Base-by-base conservation (phyloP, 1,140 invertebrate species). In the Diachasma alloeum region DNA sequence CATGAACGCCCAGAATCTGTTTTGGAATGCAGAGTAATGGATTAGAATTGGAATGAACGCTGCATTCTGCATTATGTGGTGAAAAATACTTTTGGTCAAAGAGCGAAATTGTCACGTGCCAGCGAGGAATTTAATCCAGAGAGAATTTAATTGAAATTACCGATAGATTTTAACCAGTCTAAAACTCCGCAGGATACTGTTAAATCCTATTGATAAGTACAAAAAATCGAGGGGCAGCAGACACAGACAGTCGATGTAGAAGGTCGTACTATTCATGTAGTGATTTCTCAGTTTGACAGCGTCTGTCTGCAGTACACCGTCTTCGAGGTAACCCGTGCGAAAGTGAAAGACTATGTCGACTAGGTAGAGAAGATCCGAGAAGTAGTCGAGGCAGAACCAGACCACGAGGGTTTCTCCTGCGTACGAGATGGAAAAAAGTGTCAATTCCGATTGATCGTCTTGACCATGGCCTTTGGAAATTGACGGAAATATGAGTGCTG, bases 201-300 rank as follows among this genome's bases (percentile, higher is more conserved):
- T 99, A 92, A 98, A 99, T 81, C 97, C 97, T 88, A 99, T 97
- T 86, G 97, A 99, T 83, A 99, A 92, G 90, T 99, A 99, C 82
- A 99, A 94, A 91, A 98, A 98, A 92, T 99, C 98, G 85, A 99
- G 92, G 78, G 98, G 98, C 85, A 99, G 91, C 85, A 99, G 93
- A 92, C 97, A 99, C 87, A 99, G 92, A 90, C 97, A 98, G 92
- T 99, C 98, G 89, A 99, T 97, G 92, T 99, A 99, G 92, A 99
- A 99, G 63, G 95, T 97, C 71, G 97, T 99, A 80, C 97, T 98
- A 91, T 99, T 99, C 95, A 98, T 98, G 90, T 99, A 99, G 89
- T 99, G 97, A 82, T 97, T 95, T 70, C 97, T 93, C 75, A 99
- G 90, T 89, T 98, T 98, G 3, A 93, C 93, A 24, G 96, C 93